Evolutionary conservation across 2,888 invertebrate species (phyloP).

Genomic region (Hypercompe scribonia): DNA sequence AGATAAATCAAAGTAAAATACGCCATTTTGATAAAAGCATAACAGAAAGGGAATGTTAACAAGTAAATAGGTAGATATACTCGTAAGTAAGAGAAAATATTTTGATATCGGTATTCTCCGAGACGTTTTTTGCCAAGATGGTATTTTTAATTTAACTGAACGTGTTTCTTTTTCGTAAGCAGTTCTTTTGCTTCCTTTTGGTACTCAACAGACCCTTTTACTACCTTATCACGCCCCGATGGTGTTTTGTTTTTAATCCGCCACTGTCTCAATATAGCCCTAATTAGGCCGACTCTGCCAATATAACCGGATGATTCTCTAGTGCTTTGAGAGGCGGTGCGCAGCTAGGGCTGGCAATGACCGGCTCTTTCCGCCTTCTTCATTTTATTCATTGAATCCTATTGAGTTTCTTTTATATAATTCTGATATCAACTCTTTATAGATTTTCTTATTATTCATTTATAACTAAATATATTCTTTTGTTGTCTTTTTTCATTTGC

Average conservation of each 20-base stretch:
- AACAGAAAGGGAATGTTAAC: constrained; percentile 37
- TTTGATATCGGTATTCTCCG: constrained; percentile 43
- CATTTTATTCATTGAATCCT: constrained; percentile 11
- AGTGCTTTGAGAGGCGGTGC: constrained; percentile 3
- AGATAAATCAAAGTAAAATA: constrained; percentile 45
- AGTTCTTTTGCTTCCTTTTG: constrained; percentile 30
- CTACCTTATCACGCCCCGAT: constrained; percentile 33
- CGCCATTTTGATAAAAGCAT: constrained; percentile 29
- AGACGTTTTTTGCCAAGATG: constrained; percentile 37
- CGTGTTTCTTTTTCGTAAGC: constrained; percentile 28
- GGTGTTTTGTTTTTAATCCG: constrained; percentile 38
- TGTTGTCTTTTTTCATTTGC: not conserved
- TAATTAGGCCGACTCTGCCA: constrained; percentile 17
- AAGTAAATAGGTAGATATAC: constrained; percentile 39
- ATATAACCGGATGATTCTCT: constrained; percentile 7
- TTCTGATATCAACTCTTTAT: not conserved
- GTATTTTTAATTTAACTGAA: constrained; percentile 55
- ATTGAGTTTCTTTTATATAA: constrained; percentile 6
- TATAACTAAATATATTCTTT: not conserved
- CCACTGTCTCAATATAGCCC: constrained; percentile 19
- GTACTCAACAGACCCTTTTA: constrained; percentile 28
- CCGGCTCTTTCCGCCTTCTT: constrained; percentile 3
- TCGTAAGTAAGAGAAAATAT: constrained; percentile 34
- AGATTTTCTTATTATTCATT: not conserved
- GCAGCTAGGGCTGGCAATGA: constrained; percentile 1